phyloP scores from a whole-genome alignment of 2,888 invertebrate species.

The Arenicola marina region DNA sequence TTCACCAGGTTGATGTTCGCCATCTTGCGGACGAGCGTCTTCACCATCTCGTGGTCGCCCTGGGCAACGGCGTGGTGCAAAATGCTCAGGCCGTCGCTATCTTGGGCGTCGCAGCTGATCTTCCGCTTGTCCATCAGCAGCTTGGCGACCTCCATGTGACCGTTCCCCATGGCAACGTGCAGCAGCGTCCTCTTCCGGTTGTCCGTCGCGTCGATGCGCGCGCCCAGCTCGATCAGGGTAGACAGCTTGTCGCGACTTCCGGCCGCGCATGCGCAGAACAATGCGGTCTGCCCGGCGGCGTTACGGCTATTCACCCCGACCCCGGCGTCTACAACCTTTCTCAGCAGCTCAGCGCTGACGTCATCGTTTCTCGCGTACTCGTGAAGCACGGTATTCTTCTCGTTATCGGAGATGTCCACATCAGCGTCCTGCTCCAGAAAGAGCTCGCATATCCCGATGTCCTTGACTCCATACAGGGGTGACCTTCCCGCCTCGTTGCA shows the following conservation, averaged over 20 bases:
- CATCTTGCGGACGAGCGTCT: neutral
- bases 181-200: conserved; percentile 1
- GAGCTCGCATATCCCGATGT: no score
- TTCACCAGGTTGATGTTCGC: conserved; percentile 6
- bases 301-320: conserved; percentile 4
- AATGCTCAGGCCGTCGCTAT: conserved; percentile 4
- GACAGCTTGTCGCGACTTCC: conserved; percentile 11
- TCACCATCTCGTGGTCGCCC: conserved; percentile 1
- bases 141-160: neutral
- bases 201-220: neutral
- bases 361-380: neutral
- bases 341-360: neutral
- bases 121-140: conserved; percentile 1
- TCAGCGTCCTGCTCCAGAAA: neutral
- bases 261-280: conserved; percentile 5
- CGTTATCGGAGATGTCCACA: neutral
- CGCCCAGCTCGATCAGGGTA: conserved; percentile 6
- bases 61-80: conserved; percentile 13
- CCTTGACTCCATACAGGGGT: no score
- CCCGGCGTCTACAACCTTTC: neutral
- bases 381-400: neutral
- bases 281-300: conserved; percentile 2
- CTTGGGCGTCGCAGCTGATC: conserved; percentile 1
- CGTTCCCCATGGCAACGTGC: conserved; percentile 5
- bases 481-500: no score